Evolutionary conservation across 2,113 vertebrate species (phyloP), one percentile per base, ranked within the genome.

Genomic region (Ivindomyrus marchei): DNA sequence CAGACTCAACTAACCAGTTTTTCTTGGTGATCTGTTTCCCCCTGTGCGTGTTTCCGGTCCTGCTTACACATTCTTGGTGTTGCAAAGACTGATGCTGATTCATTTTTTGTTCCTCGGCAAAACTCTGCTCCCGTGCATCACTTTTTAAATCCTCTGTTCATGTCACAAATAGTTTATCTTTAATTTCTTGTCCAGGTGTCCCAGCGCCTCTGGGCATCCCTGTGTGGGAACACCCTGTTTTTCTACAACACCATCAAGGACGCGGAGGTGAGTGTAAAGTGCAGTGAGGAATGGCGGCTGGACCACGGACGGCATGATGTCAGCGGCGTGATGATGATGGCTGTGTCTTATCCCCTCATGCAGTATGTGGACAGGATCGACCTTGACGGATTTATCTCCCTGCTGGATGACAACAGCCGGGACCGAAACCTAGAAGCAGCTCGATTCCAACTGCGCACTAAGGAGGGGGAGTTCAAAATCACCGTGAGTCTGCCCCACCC

Each of bases 291-390:
- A n/a, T 3, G 49, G 27, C 2, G 2, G 10, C 31, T 21, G 1
- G 84, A 13, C 17, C 84, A 11, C 10, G 9, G 19, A 11, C 24
- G 4, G 21, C 21, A 8, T 19, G 42, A 31, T 0, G 7, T 47
- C 4, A 27, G 36, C 0, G 46, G 11, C n/a, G 66, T 52, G 31
- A 19, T 36, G 46, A 58, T 62, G 53, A 17, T 50, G 70, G 45
- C 83, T 13, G 92, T 27, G 91, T 56, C 89, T 36, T 90, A 24
- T 93, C 31, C 50, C 27, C 50, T 19, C 92, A 46, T 31, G 47
- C 94, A 98, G 97, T 96, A 96, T 24, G 36, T 96, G 66, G 97
- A 97, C 52, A 97, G 95, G 91, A 42, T 97, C 77, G 95, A 96
- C 1, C 95, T 97, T 24, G 90, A 85, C 1, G 88, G 85, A 1